Conservation (phyloP, 2,797 vertebrate species). For the Emys orbicularis region DNA sequence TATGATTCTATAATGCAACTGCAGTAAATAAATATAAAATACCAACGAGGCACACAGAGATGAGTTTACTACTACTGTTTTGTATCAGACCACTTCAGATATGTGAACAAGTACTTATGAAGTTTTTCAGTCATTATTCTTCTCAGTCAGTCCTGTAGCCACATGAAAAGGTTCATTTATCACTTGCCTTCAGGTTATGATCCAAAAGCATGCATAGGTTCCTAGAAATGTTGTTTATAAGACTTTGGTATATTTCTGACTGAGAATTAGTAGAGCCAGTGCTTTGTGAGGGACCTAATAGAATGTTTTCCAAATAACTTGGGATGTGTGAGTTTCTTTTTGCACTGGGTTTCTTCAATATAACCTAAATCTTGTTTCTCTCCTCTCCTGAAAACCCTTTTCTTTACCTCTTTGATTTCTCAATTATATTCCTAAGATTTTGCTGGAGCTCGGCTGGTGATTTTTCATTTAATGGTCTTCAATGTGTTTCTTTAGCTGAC, state of each 20-base stretch:
- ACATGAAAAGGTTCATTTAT: neutral
- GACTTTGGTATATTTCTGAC: neutral
- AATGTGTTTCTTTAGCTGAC: neutral
- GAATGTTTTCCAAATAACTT: neutral
- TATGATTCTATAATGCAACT: neutral
- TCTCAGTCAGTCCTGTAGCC: neutral
- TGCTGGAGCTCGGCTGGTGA: neutral
- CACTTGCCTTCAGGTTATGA: neutral
- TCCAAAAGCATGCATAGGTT: neutral
- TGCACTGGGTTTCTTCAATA: neutral
- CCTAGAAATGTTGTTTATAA: conserved; percentile 9
- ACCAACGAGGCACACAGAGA: neutral
- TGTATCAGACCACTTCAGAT: neutral
- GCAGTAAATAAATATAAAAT: neutral
- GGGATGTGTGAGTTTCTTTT: neutral
- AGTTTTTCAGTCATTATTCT: neutral
- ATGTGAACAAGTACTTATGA: neutral
- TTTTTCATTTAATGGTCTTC: neutral
- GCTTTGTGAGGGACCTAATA: neutral
- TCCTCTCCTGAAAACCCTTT: neutral
- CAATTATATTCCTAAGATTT: neutral
- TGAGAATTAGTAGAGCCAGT: neutral
- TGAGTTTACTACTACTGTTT: conserved; percentile 4
- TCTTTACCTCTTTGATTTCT: conserved; percentile 1
- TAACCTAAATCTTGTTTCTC: neutral